A percentile compares a stretch with the other conserved stretches of the same genome.
phyloP scores from a whole-genome alignment of 2,797 vertebrate genomes.

The Rallus crepitans region DNA sequence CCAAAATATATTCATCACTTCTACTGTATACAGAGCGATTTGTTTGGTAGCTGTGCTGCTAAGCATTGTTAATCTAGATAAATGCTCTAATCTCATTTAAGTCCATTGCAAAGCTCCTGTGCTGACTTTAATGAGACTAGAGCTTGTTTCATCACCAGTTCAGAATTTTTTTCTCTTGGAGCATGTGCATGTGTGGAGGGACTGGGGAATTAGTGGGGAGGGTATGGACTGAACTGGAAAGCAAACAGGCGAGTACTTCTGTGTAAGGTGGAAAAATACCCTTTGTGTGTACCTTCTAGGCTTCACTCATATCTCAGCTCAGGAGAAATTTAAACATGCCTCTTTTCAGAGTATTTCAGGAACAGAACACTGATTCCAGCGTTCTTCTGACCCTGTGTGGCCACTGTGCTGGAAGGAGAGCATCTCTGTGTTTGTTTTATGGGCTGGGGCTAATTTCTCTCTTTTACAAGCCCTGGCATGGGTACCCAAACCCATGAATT shows the following conservation, averaged over 20 bases:
- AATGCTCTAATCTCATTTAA: conserved; percentile 36
- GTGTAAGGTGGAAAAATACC: not conserved
- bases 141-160: not conserved
- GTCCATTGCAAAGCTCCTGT: not conserved
- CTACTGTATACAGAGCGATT: not conserved
- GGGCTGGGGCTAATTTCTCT: not conserved
- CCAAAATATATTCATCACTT: not conserved
- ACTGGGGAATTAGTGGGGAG: not conserved
- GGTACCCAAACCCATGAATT: not conserved
- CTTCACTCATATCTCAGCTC: not conserved
- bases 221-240: not conserved
- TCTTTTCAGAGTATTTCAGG: not conserved
- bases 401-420: not conserved
- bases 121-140: not conserved
- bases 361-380: not conserved
- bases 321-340: rapidly evolving
- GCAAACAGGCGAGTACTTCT: not conserved
- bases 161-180: not conserved
- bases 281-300: not conserved
- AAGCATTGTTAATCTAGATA: conserved; percentile 9
- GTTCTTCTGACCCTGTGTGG: not conserved
- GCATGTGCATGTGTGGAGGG: not conserved
- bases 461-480: no score
- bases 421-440: not conserved
- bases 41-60: not conserved